Percentiles rank a stretch among this genome's conserved stretches.
phyloP scores from a whole-genome alignment of 2,113 vertebrate genomes.

The Hippopotamus amphibius region DNA sequence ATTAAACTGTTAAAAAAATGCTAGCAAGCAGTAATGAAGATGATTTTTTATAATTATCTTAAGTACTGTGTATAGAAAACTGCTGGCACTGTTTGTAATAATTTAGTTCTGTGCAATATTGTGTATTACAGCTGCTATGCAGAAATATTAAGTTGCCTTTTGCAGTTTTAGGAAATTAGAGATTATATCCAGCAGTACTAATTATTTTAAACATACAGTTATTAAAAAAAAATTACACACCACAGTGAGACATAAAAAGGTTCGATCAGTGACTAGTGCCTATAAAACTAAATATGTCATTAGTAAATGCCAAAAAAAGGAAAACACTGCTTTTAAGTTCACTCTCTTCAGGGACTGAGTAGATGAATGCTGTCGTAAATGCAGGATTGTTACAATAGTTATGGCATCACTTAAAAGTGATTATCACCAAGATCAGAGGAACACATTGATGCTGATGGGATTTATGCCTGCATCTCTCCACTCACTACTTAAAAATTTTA shows the following conservation, averaged over 20 bases:
- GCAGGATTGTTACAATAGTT: conserved; percentile 79
- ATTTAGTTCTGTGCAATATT: conserved; percentile 86
- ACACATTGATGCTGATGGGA: conserved; percentile 80
- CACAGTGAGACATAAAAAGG: conserved; percentile 71
- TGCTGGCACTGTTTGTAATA: conserved; percentile 87
- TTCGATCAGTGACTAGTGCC: conserved; percentile 75
- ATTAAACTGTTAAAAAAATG: conserved; percentile 89
- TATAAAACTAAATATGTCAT: conserved; percentile 81
- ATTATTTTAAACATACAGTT: conserved; percentile 85
- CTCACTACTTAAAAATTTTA: conserved; percentile 78
- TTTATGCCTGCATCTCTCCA: conserved; percentile 80
- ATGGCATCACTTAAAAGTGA: conserved; percentile 82
- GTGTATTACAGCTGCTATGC: conserved; percentile 85
- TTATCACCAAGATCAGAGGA: conserved; percentile 77
- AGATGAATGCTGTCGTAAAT: conserved; percentile 79
- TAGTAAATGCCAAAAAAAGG: conserved; percentile 77
- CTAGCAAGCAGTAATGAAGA: conserved; percentile 87
- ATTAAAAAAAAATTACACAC: conserved; percentile 79
- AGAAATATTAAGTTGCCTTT: conserved; percentile 87
- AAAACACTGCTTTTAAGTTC: conserved; percentile 67
- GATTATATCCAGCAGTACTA: conserved; percentile 83
- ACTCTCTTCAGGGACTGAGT: conserved; percentile 62
- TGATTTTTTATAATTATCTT: conserved; percentile 90
- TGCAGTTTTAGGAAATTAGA: conserved; percentile 84
- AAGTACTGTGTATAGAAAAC: conserved; percentile 88